These are phyloP conservation scores for Oryzias woworae DNA, from an alignment of 2,113 vertebrate genomes.

Conservation along the genomic window DNA sequence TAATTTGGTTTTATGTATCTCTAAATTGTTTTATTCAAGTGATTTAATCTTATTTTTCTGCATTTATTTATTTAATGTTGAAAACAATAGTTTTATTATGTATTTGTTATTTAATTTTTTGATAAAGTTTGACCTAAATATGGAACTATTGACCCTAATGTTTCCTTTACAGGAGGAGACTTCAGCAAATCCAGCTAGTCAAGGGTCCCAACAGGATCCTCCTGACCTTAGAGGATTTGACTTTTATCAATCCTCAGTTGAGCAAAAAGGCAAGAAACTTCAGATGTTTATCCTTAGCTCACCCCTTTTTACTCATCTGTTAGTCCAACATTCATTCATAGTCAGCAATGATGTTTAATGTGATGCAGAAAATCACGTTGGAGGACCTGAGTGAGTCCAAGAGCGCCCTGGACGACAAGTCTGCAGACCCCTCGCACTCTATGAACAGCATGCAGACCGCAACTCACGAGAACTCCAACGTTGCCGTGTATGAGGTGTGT, in stretches of 20 bases:
- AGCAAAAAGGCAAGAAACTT: conserved; percentile 79
- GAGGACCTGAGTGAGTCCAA: conserved; percentile 82
- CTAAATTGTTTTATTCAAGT: neutral
- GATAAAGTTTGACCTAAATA: no score
- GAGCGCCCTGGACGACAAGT: conserved; percentile 73
- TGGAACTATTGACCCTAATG: neutral
- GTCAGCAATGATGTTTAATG: conserved; percentile 3
- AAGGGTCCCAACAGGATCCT: conserved; percentile 88
- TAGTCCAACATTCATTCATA: no score
- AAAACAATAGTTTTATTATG: no score
- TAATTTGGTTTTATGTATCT: neutral
- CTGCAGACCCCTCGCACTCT: conserved; percentile 69
- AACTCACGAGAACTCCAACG: conserved; percentile 79
- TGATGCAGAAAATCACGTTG: conserved; percentile 80
- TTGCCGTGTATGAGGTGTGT: conserved; percentile 85
- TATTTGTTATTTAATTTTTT: no score
- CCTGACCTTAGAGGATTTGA: conserved; percentile 84
- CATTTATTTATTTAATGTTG: no score
- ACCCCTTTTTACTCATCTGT: no score
- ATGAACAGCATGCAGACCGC: conserved; percentile 74
- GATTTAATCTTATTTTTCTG: neutral
- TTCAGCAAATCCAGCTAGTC: conserved; percentile 86
- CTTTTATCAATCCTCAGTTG: conserved; percentile 87
- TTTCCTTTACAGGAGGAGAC: conserved; percentile 71
- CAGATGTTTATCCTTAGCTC: neutral